These are phyloP conservation scores for Cacatua alba DNA, from an alignment of 2,113 vertebrate species.

Conservation along the genomic window DNA sequence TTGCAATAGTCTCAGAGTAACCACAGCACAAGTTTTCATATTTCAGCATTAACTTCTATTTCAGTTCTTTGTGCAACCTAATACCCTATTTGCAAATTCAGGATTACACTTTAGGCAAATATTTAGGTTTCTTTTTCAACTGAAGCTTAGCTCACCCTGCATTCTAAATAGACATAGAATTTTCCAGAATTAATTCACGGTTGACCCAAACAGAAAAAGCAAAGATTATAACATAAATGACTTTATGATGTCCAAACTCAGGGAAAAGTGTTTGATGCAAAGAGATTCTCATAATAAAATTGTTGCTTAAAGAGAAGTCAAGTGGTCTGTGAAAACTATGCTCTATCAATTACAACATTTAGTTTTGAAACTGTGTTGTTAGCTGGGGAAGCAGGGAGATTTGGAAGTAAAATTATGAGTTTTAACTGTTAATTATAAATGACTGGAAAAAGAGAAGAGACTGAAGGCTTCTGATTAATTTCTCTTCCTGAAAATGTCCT, in stretches of 20 bases:
- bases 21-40: background rate
- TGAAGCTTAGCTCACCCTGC: background rate
- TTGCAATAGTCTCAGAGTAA: background rate
- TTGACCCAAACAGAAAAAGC: background rate
- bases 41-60: background rate
- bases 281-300: background rate
- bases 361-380: background rate
- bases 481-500: background rate
- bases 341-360: background rate
- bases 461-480: background rate
- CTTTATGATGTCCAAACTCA: background rate
- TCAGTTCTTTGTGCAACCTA: background rate
- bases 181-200: background rate
- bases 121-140: background rate
- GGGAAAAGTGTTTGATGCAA: background rate
- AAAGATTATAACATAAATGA: background rate
- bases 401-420: background rate
- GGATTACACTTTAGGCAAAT: background rate
- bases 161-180: background rate
- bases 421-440: background rate
- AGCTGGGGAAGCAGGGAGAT: rapidly evolving
- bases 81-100: background rate
- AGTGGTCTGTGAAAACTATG: background rate
- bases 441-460: background rate
- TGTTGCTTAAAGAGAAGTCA: background rate